phyloP scores from a whole-genome alignment of 2,797 vertebrate genomes.

The Sorex maritimensis region DNA sequence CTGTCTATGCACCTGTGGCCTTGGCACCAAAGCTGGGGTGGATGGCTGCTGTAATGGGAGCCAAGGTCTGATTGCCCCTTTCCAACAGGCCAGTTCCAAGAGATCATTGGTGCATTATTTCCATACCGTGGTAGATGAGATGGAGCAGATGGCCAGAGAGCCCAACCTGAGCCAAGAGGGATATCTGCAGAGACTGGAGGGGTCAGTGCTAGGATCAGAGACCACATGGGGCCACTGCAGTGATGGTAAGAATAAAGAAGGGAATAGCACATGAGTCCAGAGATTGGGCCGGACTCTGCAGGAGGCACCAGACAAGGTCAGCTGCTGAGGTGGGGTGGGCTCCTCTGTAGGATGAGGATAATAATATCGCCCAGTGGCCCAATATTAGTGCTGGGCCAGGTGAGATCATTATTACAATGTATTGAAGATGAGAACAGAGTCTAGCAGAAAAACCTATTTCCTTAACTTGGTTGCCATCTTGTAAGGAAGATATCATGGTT shows the following conservation, averaged over 20 bases:
- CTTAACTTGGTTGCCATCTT: neutral
- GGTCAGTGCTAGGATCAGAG: slow-evolving; percentile 88
- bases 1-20: too few species aligned
- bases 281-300: neutral
- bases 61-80: neutral
- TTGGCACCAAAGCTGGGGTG: neutral
- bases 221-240: slow-evolving; percentile 74
- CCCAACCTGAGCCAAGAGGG: slow-evolving; percentile 79
- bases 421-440: neutral
- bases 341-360: too few species aligned
- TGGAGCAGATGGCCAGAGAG: slow-evolving; percentile 90
- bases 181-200: slow-evolving; percentile 90
- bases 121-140: slow-evolving; percentile 92
- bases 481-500: neutral
- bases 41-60: neutral
- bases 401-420: neutral
- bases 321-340: neutral
- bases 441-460: neutral
- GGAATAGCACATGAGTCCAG: neutral
- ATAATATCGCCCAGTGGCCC: too few species aligned
- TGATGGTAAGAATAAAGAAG: slow-evolving; percentile 63
- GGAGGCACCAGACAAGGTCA: slow-evolving; percentile 27
- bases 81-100: slow-evolving; percentile 91
- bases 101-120: slow-evolving; percentile 93
- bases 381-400: neutral